Base-by-base conservation (phyloP, 2,797 vertebrate genomes). In the Leptoclinus maculatus region DNA sequence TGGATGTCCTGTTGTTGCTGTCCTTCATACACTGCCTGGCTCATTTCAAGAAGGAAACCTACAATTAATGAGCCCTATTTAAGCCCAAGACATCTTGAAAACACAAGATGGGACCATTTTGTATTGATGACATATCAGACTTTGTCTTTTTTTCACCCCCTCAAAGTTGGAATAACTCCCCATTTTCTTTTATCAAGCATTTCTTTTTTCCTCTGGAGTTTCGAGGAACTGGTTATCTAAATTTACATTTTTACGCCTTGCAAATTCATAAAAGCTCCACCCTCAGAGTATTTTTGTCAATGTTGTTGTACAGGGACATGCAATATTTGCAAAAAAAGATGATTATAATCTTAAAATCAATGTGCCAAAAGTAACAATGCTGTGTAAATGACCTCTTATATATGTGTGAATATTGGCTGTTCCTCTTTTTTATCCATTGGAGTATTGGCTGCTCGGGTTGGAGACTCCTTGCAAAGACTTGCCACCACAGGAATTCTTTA, bases 301-400 rank as follows among this genome's bases (percentile, higher is more conserved):
- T 97, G 96, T 96, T 96, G 96, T 96, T 98, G 97, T 97, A 98
- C 96, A 97, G 97, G 97, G 96, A 97, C 97, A 97, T 97, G 97
- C 97, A 97, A 97, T 98, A 97, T 96, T 96, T 96, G 96, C 95
- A 96, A 94, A 90, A 93, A 91, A 91, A 90, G 92, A 92, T 81
- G 69, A 93, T 93, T 93, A 94, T 93, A 94, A 93, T 92, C 93
- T 94, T 93, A 93, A 95, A 93, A 94, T 95, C 93, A 93, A 96
- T 96, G 97, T 98, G 97, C 98, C 97, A 99, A 99, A 98, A 97
- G 94, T 95, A 94, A 94, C 93, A 92, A 93, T 93, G 93, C 93
- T 95, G 93, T 95, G 94, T 94, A 95, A 94, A 95, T 93, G 92
- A 94, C 92, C 91, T 94, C 93, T 94, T 94, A 94, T 93, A 93